These are phyloP conservation scores for Fragum whitleyi DNA, from an alignment of 2,888 invertebrate genomes.

Conservation along the genomic window DNA sequence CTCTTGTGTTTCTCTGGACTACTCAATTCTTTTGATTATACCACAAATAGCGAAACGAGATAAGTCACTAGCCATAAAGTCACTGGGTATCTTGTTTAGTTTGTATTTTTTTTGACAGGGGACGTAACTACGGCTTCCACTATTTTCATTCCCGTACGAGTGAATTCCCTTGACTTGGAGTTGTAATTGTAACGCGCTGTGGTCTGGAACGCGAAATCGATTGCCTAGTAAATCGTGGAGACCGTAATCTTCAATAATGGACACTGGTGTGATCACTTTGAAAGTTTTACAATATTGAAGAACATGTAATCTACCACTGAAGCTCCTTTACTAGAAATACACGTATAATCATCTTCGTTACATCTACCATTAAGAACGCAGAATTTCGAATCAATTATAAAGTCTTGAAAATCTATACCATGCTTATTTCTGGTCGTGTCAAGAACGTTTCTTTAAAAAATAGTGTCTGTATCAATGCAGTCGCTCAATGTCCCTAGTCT, in stretches of 20 bases:
- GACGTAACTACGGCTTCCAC: background rate
- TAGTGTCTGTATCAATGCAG: too few species aligned
- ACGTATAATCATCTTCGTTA: background rate
- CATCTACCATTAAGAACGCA: too few species aligned
- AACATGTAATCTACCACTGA: background rate
- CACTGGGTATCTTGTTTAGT: too few species aligned
- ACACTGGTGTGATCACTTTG: too few species aligned
- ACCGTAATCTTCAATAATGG: background rate
- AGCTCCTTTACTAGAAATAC: background rate
- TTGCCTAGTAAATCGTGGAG: constrained; percentile 30
- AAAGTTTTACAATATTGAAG: too few species aligned
- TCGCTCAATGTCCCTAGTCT: too few species aligned
- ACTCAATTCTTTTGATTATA: background rate
- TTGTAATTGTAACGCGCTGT: background rate
- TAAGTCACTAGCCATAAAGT: too few species aligned
- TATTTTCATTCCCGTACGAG: background rate
- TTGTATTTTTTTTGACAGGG: too few species aligned
- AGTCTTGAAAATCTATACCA: too few species aligned
- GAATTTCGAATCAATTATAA: too few species aligned
- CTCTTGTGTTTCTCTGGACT: background rate
- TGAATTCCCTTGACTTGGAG: background rate
- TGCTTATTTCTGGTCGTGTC: too few species aligned
- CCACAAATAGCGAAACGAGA: background rate
- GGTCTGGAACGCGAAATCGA: constrained; percentile 19
- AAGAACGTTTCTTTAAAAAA: too few species aligned